Base-by-base conservation (phyloP, 2,888 invertebrate species). In the Archips crataeganus region DNA sequence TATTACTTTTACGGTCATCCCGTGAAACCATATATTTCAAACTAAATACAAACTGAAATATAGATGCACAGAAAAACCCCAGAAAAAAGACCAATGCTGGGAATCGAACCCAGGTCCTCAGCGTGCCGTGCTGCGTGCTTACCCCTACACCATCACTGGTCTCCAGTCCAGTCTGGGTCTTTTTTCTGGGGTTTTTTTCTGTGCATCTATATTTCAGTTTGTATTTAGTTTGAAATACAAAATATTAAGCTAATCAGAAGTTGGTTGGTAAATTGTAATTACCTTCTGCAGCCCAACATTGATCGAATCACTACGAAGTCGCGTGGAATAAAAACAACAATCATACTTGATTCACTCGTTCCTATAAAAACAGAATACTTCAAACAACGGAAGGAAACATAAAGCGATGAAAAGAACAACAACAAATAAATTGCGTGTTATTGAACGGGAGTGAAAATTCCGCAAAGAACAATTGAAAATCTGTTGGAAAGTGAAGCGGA, bases 381-480 rank as follows among this genome's bases (percentile, higher is more conserved):
- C 57, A 63, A 72, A 72, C 68, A 73, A 59, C 68, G 63, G 64
- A 69, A 73, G 59, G 68, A 69, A 73, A 73, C 63, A 73, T 69
- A 64, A 73, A 68, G 73, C 68, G 65, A 65, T 70, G 74, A 65
- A 74, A 74, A 61, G 69, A 45, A 79, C 79, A 81, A 80, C 78
- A 83, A 78, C 77, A 79, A 81, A 82, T 81, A 81, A 84, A 83
- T 70, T 51, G 69, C 67, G 59, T 54, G 62, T 39, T 54, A 54
- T 67, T 71, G 70, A 83, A 82, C 80, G 83, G 82, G 82, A 82
- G 79, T 76, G 80, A 81, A 84, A 87, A 85, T 80, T 76, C 79
- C 78, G 76, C 80, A 83, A 83, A 85, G 85, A 80, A 79, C 80
- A 75, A 82, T 81, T 82, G 85, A 84, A 88, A 87, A 84, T 82